Conservation (phyloP, 2,797 vertebrate species). For the Denticeps clupeoides region DNA sequence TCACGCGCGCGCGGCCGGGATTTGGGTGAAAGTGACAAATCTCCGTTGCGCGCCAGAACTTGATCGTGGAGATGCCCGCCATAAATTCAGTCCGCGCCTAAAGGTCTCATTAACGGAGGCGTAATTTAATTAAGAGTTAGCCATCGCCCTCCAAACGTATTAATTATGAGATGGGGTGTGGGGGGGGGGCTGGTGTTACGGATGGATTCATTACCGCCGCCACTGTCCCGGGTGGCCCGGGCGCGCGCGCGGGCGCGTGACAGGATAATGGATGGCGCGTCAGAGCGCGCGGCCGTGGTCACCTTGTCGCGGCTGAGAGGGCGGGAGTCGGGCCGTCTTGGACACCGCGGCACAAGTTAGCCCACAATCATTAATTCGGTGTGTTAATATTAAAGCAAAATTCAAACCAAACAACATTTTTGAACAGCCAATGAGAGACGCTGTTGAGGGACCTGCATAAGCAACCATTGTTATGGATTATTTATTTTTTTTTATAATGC, state of each 20-base stretch:
- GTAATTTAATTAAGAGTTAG: slow-evolving; percentile 95
- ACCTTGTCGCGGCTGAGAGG: slow-evolving; percentile 68
- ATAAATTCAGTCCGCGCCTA: slow-evolving; percentile 86
- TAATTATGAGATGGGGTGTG: slow-evolving; percentile 99
- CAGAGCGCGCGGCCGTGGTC: slow-evolving; percentile 65
- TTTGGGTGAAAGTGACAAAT: slow-evolving; percentile 88
- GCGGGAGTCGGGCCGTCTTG: slow-evolving; percentile 18
- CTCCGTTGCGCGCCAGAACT: slow-evolving; percentile 70
- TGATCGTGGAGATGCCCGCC: slow-evolving; percentile 93
- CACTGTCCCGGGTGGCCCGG: slow-evolving; percentile 73
- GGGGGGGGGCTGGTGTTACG: slow-evolving; percentile 77
- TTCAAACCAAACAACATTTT: too few species aligned
- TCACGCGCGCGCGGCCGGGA: slow-evolving; percentile 72
- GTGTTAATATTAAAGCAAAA: too few species aligned
- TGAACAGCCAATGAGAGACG: too few species aligned
- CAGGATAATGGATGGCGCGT: slow-evolving; percentile 85
- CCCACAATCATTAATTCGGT: too few species aligned
- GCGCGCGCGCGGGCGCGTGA: slow-evolving; percentile 65
- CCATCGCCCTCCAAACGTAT: slow-evolving; percentile 85
- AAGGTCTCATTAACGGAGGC: slow-evolving; percentile 90
- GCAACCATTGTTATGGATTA: too few species aligned
- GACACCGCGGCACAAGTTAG: too few species aligned
- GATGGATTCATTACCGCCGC: slow-evolving; percentile 88
- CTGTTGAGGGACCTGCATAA: too few species aligned
- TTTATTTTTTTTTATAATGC: too few species aligned